Conservation (phyloP, 2,113 vertebrate genomes). For the Lepus europaeus region DNA sequence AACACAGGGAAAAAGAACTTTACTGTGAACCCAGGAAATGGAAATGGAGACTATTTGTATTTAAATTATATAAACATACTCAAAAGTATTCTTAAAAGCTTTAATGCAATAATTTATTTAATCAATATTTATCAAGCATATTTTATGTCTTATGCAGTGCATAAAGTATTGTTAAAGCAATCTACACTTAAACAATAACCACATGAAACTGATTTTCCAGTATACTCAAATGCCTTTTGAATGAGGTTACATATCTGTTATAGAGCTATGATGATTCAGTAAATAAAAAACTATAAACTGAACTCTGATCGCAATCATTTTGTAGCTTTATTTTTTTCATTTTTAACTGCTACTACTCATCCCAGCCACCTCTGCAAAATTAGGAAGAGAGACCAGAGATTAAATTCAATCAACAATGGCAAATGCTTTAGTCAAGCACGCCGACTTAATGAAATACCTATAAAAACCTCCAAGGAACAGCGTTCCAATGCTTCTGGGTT, state of each 20-base stretch:
- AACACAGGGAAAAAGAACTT: not conserved
- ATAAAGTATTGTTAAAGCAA: not conserved
- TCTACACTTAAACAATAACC: not conserved
- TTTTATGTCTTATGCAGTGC: not conserved
- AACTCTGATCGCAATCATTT: not conserved
- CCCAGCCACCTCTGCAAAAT: not conserved
- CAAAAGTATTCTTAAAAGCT: not conserved
- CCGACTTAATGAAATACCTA: not conserved
- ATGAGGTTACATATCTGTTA: not conserved
- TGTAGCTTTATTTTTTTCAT: not conserved
- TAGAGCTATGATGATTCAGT: not conserved
- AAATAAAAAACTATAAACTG: not conserved
- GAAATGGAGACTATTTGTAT: not conserved
- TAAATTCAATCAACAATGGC: not conserved
- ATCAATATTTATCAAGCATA: not conserved
- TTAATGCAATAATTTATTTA: not conserved
- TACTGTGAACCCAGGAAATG: not conserved
- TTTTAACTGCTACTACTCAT: not conserved
- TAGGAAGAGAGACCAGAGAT: not conserved
- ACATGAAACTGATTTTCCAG: constrained; percentile 1
- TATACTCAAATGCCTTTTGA: not conserved
- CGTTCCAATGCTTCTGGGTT: not conserved
- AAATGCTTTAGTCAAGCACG: not conserved
- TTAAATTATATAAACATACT: not conserved
- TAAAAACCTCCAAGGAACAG: not conserved